Evolutionary conservation across 2,888 invertebrate species (phyloP), one percentile per base, ranked within the genome.

Genomic region (Aspidapion aeneum): DNA sequence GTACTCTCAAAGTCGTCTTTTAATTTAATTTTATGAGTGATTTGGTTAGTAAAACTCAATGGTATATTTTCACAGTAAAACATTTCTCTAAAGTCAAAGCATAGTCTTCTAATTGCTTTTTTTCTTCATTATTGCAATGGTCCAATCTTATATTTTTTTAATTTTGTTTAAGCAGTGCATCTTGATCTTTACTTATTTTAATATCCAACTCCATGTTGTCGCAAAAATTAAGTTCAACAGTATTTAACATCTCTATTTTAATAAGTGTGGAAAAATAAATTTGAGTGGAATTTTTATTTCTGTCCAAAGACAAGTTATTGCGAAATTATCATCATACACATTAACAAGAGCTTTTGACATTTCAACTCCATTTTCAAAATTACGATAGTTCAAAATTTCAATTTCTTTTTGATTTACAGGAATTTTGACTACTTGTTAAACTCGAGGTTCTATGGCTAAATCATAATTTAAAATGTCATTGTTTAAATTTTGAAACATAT

Each of bases 41-140:
- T 52, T 52, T 52, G 52, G n/a, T 52, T 52, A 52, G 52, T 52
- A 52, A 52, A 52, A 52, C 52, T 52, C n/a, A 52, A 52, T 9
- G 52, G 52, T 5, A 52, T 52, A 3, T 19, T n/a, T 52, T 52
- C 52, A n/a, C 52, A 52, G n/a, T 52, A 52, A n/a, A 52, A 52
- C 3, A 52, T 19, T 5, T 52, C 52, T 52, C 52, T 5, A 52
- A 18, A 9, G 7, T 52, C 17, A 52, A 18, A 52, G n/a, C 52
- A 52, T 5, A 52, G 7, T 52, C 19, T 52, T 5, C 19, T 5
- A 52, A 52, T 52, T 9, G 52, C 52, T 17, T 52, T 52, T 17
- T 52, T 52, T 52, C 52, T 52, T 52, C 52, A 18, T 52, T 5
- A 19, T 52, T 52, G n/a, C 52, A 52, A 52, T 52, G 52, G 19